These are phyloP conservation scores for Spodoptera littoralis DNA, from an alignment of 2,888 invertebrate species.

Conservation along the genomic window DNA sequence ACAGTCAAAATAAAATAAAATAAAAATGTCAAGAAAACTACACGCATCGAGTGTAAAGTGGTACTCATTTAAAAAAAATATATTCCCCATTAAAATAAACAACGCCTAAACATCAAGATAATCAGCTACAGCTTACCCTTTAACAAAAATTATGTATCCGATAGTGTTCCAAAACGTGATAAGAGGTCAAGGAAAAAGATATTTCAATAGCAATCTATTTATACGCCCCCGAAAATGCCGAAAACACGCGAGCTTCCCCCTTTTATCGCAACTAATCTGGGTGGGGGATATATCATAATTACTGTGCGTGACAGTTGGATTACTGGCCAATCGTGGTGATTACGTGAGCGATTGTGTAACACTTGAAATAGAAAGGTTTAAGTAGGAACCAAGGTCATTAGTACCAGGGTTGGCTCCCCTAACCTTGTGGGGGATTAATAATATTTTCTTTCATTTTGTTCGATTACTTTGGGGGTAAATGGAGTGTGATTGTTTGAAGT, in stretches of 20 bases:
- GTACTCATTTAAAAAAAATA: no score
- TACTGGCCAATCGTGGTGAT: slow-evolving; percentile 14
- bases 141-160: background rate
- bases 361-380: slow-evolving; percentile 19
- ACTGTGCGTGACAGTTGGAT: slow-evolving; percentile 6
- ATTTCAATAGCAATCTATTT: slow-evolving; percentile 2
- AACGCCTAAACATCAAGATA: no score
- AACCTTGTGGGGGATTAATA: background rate
- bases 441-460: background rate
- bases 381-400: slow-evolving; percentile 38
- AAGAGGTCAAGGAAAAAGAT: slow-evolving; percentile 20
- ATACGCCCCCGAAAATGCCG: background rate
- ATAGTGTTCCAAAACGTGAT: no score
- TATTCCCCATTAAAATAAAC: no score
- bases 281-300: background rate
- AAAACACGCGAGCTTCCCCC: slow-evolving; percentile 15
- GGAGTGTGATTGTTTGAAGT: no score
- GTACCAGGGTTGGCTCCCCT: background rate
- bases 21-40: no score
- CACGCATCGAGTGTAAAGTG: no score
- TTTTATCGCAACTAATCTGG: slow-evolving; percentile 5
- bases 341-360: slow-evolving; percentile 23
- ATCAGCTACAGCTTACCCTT: background rate
- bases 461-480: background rate
- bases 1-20: no score